phyloP scores from a whole-genome alignment of 2,797 vertebrate genomes.

The Falco berigora region DNA sequence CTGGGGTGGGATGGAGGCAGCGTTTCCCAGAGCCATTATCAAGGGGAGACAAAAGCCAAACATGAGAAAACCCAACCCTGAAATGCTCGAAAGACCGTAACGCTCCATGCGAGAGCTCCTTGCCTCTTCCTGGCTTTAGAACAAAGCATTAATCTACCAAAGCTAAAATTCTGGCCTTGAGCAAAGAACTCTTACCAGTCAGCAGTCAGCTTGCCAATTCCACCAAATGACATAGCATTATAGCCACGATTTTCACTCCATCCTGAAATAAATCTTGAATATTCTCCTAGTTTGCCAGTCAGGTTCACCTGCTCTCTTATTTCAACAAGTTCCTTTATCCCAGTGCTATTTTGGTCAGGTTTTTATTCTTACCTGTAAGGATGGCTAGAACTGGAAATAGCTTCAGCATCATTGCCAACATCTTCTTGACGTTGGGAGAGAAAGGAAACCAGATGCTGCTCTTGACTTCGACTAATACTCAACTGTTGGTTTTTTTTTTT shows the following conservation, averaged over 20 bases:
- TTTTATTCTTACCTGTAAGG: conserved; percentile 69
- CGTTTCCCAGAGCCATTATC: neutral
- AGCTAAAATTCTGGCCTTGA: neutral
- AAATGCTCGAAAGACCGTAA: neutral
- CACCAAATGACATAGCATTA: neutral
- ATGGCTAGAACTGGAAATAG: conserved; percentile 52
- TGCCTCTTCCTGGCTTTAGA: neutral
- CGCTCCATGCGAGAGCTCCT: fast-evolving
- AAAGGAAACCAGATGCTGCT: neutral
- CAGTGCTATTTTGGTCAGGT: neutral
- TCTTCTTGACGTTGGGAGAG: neutral
- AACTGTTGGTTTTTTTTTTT: conserved; percentile 6
- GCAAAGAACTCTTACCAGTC: neutral
- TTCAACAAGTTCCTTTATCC: neutral
- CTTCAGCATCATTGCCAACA: conserved; percentile 46
- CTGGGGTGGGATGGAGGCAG: neutral
- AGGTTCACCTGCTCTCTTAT: neutral
- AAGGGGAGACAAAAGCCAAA: neutral
- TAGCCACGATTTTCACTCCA: neutral
- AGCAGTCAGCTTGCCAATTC: neutral
- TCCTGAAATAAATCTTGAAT: neutral
- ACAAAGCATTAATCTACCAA: neutral
- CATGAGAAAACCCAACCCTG: neutral
- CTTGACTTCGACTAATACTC: conserved; percentile 13
- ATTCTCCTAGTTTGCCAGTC: neutral